Base-by-base conservation (phyloP, 2,888 invertebrate species). In the Nemapogon koenigi region DNA sequence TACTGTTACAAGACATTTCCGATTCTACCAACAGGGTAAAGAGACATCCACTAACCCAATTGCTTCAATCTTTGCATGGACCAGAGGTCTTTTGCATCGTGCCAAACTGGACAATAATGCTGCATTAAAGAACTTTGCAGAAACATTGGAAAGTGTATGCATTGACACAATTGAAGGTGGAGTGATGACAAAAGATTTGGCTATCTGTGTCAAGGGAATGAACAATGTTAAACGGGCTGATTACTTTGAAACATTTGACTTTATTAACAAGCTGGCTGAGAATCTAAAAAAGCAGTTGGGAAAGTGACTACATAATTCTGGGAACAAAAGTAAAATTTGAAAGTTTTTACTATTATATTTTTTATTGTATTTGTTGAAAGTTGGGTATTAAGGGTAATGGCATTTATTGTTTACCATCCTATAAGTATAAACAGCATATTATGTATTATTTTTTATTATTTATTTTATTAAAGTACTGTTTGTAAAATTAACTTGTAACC, bases 41-140 rank as follows among this genome's bases (percentile, higher is more conserved):
- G 97, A 97, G 75, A 99, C 99, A 0, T 97, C 97, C 18, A 99
- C 98, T 35, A 99, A 99, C 70, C 95, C 98, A 0, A 97, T 99
- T 57, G 98, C 98, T 15, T 98, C 97, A 1, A 98, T 99, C 57
- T 99, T 97, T 70, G 99, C 99, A 2, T 99, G 99, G 99, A 94
- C 96, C 0, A 85, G 89, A 51, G 99, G 97, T 32, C 81, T 98
- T 3, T 70, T 91, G 37, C 98, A 99, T 61, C 87, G 98, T 41
- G 98, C 97, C 41, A 93, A 95, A 58, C 80, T 99, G 45, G 98
- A 99, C 60, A 81, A 87, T 49, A 99, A 99, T 59, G 57, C 68
- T 4, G 81, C 81, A 35, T 81, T 97, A 32, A 81, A 83, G 47
- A 81, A 83, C 41, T 99, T 97, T 62, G 90, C 94, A n/a, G 83